Percentiles rank a stretch among this genome's conserved stretches.
These are phyloP conservation scores for Ochropacha duplaris DNA, from an alignment of 2,888 invertebrate genomes.

Conservation along the genomic window DNA sequence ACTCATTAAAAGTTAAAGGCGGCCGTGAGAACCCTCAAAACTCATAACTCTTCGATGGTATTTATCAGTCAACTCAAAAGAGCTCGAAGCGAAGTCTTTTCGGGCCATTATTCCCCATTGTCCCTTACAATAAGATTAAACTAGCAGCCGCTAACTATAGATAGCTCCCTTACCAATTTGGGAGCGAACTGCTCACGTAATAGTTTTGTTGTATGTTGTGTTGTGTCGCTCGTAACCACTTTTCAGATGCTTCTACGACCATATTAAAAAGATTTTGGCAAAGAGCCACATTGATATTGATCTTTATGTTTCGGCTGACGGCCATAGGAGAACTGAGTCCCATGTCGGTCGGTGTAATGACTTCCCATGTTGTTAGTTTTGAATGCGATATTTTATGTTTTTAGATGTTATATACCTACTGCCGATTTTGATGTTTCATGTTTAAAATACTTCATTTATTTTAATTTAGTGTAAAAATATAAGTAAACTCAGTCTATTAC, in stretches of 20 bases:
- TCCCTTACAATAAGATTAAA: constrained; percentile 76
- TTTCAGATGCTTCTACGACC: constrained; percentile 72
- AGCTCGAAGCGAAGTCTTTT: constrained; percentile 62
- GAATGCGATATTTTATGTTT: constrained; percentile 66
- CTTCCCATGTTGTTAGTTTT: constrained; percentile 77
- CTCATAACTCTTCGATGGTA: constrained; percentile 53
- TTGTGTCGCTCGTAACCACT: constrained; percentile 76
- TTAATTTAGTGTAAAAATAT: background rate
- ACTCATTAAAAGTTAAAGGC: constrained; percentile 75
- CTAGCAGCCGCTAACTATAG: constrained; percentile 55
- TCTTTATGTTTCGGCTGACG: constrained; percentile 80
- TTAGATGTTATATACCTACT: constrained; percentile 42
- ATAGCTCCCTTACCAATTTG: constrained; percentile 65
- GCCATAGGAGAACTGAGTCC: constrained; percentile 74
- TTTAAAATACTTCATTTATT: constrained; percentile 17
- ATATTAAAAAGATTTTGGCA: constrained; percentile 83
- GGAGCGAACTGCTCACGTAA: constrained; percentile 67
- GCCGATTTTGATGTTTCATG: constrained; percentile 44
- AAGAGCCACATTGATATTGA: constrained; percentile 78
- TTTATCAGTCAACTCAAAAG: constrained; percentile 72
- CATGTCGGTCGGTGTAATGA: constrained; percentile 76
- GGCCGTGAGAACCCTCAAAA: constrained; percentile 64
- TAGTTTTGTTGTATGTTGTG: constrained; percentile 82
- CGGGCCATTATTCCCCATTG: constrained; percentile 69
- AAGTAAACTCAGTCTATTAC: too few relatives aligned